These are phyloP conservation scores for Panulirus ornatus DNA, from an alignment of 1,140 invertebrate species.

Conservation along the genomic window DNA sequence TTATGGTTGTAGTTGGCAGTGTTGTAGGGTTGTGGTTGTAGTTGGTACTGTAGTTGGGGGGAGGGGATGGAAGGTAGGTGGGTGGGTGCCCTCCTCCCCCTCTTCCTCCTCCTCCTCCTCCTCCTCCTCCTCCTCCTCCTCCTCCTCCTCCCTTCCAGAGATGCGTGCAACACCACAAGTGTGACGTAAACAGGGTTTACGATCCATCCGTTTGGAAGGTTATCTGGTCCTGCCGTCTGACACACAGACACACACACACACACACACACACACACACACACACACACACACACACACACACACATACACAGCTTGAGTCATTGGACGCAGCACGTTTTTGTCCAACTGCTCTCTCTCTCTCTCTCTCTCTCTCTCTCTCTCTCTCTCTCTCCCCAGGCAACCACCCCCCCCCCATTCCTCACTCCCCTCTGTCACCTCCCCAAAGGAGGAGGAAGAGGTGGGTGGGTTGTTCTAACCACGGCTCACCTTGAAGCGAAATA, in stretches of 20 bases:
- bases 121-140: background rate
- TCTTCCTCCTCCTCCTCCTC: background rate
- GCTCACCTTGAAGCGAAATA: too few species aligned
- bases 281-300: slow-evolving; percentile 7
- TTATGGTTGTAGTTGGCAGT: too few species aligned
- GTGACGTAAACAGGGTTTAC: too few species aligned
- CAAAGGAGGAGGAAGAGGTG: too few species aligned
- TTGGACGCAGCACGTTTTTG: background rate
- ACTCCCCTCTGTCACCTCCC: too few species aligned
- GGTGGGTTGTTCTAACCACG: too few species aligned
- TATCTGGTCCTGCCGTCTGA: too few species aligned
- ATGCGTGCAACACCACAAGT: too few species aligned
- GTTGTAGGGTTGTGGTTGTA: too few species aligned
- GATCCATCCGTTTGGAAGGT: too few species aligned
- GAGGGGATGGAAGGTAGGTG: background rate
- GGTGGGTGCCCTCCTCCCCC: background rate
- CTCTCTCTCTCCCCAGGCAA: background rate
- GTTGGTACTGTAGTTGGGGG: background rate
- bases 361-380: background rate
- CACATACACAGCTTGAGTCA: background rate
- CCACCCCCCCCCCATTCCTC: background rate
- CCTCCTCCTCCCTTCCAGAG: background rate
- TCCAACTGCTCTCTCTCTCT: too few species aligned
- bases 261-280: slow-evolving; percentile 16
- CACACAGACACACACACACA: background rate